Base-by-base conservation (phyloP, 1,140 invertebrate genomes). In the Monomorium pharaonis region DNA sequence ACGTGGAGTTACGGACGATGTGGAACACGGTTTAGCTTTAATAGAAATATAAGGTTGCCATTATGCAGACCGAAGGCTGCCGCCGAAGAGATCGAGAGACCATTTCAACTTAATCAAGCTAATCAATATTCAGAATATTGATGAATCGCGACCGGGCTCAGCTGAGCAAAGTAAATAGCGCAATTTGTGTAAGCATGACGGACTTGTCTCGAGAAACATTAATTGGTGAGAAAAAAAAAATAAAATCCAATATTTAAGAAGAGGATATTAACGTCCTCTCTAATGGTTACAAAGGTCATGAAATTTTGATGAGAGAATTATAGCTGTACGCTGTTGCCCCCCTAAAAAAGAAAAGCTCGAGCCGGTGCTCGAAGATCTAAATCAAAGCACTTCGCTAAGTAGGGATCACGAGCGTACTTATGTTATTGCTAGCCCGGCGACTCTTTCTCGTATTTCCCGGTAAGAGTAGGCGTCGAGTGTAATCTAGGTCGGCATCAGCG, bases 401-500 rank as follows among this genome's bases (percentile, higher is more conserved):
- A 74, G 51, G 51, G 42, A 47, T 81, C 37, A 44, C 16, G 51
- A 44, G 24, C 33, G 30, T 44, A 37, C 37, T 37, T 5, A 27
- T 30, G 18, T 81, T 49, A 33, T 56, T 81, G 12, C 18, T 44
- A 18, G 18, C 18, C 16, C 16, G 21, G 14, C 24, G 47, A 49
- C 30, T 58, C 58, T 37, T 74, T 72, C 24, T 47, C 37, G 9
- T 83, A 60, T 58, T 83, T 72, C 10, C 42, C 60, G 2, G 3
- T 80, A 80, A 67, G 37, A 67, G 37, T 27, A 10, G 37, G 78
- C 24, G 62, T 69, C 62, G 16, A 80, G 63, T 42, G 10, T 54
- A 37, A 80, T 80, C 47, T 80, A 74, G 67, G 60, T 74, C 37
- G 51, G 37, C 37, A 74, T 83, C 51, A 44, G 65, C 63, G 30